Evolutionary conservation across 2,113 vertebrate genomes (phyloP).

Genomic region (Tachuris rubrigastra): DNA sequence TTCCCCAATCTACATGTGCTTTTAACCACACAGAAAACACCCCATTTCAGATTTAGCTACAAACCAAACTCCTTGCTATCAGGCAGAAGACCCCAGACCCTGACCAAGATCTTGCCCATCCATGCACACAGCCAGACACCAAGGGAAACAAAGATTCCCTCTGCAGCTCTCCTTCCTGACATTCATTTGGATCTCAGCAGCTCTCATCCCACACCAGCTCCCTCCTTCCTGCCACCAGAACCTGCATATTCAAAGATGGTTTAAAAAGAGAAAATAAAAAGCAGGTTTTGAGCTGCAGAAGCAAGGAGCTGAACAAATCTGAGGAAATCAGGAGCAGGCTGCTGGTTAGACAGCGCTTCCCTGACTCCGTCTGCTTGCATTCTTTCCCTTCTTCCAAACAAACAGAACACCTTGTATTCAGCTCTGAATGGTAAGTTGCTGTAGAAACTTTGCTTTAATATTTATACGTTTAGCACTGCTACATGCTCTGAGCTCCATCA

Average conservation of each 20-base stretch:
- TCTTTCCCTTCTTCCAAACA: constrained; percentile 33
- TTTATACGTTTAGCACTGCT: constrained; percentile 66
- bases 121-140: accelerated
- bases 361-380: background rate
- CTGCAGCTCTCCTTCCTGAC: background rate
- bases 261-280: background rate
- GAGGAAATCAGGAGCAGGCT: background rate
- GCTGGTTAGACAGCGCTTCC: background rate
- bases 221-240: background rate
- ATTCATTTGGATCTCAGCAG: background rate
- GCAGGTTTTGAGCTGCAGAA: constrained; percentile 22
- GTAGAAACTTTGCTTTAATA: constrained; percentile 73
- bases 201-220: background rate
- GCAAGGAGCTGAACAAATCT: constrained; percentile 19
- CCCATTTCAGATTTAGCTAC: background rate
- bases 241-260: background rate
- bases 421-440: constrained; percentile 66
- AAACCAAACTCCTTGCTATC: background rate
- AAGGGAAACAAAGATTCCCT: background rate
- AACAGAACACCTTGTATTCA: constrained; percentile 67
- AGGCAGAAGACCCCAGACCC: background rate
- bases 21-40: background rate
- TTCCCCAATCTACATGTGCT: background rate
- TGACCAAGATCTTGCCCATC: background rate
- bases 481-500: constrained; percentile 58